These are phyloP conservation scores for Zaprionus ghesquierei DNA, from an alignment of 1,140 invertebrate species.

Conservation along the genomic window DNA sequence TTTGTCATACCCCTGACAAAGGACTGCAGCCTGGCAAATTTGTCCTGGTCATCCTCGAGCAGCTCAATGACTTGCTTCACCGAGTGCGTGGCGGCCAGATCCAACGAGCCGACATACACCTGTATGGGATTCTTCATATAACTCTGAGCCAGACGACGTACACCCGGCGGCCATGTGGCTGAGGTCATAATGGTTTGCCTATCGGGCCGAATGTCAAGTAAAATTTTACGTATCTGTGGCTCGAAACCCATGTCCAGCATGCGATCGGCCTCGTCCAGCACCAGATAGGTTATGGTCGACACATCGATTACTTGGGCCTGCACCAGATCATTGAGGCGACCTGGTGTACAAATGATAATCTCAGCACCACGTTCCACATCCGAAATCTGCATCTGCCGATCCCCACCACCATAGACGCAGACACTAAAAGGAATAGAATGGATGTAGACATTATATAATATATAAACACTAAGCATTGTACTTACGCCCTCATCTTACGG, in stretches of 20 bases:
- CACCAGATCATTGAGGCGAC: slow-evolving; percentile 92
- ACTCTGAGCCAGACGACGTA: slow-evolving; percentile 90
- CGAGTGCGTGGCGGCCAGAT: slow-evolving; percentile 92
- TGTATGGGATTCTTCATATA: slow-evolving; percentile 95
- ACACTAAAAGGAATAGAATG: slow-evolving; percentile 83
- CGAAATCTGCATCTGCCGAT: slow-evolving; percentile 89
- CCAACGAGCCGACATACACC: slow-evolving; percentile 93
- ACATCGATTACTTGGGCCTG: slow-evolving; percentile 87
- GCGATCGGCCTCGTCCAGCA: slow-evolving; percentile 95
- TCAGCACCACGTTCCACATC: slow-evolving; percentile 89
- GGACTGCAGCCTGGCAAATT: slow-evolving; percentile 83
- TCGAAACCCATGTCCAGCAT: slow-evolving; percentile 94
- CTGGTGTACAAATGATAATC: slow-evolving; percentile 95
- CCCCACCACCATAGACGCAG: slow-evolving; percentile 94
- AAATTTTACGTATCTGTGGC: slow-evolving; percentile 92
- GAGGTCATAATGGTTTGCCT: slow-evolving; percentile 93
- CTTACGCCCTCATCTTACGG: slow-evolving; percentile 91
- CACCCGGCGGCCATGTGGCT: slow-evolving; percentile 94
- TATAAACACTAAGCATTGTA: not conserved
- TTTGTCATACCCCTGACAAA: slow-evolving; percentile 84
- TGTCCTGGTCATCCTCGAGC: slow-evolving; percentile 89
- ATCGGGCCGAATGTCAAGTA: slow-evolving; percentile 90
- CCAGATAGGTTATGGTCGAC: slow-evolving; percentile 91
- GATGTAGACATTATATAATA: not conserved
- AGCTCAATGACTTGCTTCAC: slow-evolving; percentile 91